Evolutionary conservation across 2,797 vertebrate species (phyloP), one percentile per base, ranked within the genome.

Genomic region (Lagorchestes hirsutus): DNA sequence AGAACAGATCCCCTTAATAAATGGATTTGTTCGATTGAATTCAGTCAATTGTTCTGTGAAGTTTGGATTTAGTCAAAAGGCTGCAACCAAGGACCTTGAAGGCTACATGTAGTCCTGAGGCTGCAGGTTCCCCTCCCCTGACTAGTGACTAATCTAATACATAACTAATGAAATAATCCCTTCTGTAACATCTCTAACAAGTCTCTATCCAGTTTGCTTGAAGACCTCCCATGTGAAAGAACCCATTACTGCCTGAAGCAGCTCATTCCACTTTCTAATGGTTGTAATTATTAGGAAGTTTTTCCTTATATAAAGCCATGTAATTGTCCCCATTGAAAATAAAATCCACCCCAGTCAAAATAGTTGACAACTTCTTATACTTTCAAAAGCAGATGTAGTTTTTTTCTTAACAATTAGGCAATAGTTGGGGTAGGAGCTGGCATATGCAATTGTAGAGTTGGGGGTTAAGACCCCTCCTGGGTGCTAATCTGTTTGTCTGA

Each of bases 401-500:
- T 82, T 56, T 87, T 87, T 50, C 40, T 82, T 46, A 87, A 46
- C 40, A 50, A 87, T 87, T 27, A 87, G 74, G 22, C 24, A 87
- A 87, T 24, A 87, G 74, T 28, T 50, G 1, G 9, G 24, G 40
- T 55, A 11, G 92, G 92, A 93, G 22, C 22, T 12, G 57, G 58
- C 31, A 87, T 56, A 40, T 55, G 27, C 24, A 22, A 46, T 28
- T 56, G 90, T 57, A n/a, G 52, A 91, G 50, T 55, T 93, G 28
- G 1, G 52, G 0, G 57, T 82, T 82, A 55, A 55, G 28, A 27
- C 50, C 46, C 8, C 22, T 93, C 59, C 87, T 92, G 54, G 90
- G 13, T 93, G 94, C 27, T 13, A 31, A 5, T 90, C 67, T 92
- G 29, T 94, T 95, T 94, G 55, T 90, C 31, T 55, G 34, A 14